Percentiles rank a stretch among this genome's conserved stretches.
Conservation (phyloP, 2,797 vertebrate species). For the Sebastes alutus region DNA sequence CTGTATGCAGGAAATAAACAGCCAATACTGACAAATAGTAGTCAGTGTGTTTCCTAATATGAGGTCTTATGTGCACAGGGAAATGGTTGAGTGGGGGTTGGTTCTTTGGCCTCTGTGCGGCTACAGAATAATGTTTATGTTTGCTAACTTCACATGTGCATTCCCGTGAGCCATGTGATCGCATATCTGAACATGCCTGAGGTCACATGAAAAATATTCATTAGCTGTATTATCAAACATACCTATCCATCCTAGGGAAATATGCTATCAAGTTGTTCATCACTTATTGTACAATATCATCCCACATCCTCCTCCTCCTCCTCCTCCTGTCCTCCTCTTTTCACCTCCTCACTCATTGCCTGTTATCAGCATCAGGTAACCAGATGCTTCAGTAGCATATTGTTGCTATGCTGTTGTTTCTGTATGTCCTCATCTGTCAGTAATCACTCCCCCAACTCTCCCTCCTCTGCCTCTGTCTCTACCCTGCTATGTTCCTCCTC, state of each 20-base stretch:
- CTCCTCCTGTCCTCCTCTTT: neutral
- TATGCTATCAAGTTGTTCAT: neutral
- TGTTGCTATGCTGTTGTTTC: conserved; percentile 16
- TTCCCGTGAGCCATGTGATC: conserved; percentile 6
- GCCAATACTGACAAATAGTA: neutral
- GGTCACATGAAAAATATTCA: conserved; percentile 1
- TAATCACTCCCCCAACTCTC: conserved; percentile 23
- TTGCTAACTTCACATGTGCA: neutral
- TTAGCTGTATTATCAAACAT: neutral
- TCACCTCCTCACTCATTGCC: neutral
- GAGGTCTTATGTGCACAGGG: neutral
- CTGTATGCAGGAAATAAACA: neutral
- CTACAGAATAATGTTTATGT: conserved; percentile 9
- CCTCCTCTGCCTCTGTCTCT: conserved; percentile 1
- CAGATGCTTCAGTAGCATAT: conserved; percentile 25
- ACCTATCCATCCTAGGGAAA: neutral
- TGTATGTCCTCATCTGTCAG: conserved; percentile 26
- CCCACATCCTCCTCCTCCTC: neutral
- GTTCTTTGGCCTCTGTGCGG: neutral
- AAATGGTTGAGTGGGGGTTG: neutral
- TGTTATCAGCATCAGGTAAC: conserved; percentile 32
- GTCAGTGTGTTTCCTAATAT: conserved; percentile 4
- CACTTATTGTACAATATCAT: neutral
- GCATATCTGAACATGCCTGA: neutral
- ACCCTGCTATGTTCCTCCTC: neutral